A percentile compares a stretch with the other conserved stretches of the same genome.
Conservation (phyloP, 1,140 invertebrate genomes). For the Pemphigus obesinymphae region DNA sequence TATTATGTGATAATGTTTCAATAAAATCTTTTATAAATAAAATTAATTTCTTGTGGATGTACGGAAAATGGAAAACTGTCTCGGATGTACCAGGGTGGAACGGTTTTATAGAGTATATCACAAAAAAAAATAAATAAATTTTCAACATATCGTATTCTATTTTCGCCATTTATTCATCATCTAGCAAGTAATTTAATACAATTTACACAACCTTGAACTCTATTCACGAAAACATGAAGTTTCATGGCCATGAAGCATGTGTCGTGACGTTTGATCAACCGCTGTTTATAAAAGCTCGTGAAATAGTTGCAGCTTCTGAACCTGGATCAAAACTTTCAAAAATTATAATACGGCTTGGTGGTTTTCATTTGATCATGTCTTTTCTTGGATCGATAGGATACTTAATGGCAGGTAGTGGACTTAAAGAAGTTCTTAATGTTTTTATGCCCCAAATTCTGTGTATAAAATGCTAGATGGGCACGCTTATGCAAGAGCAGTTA, state of each 20-base stretch:
- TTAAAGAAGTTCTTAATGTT: neutral
- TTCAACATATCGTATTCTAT: no score
- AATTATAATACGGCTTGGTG: neutral
- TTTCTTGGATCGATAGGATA: neutral
- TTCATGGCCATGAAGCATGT: neutral
- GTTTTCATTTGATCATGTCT: neutral
- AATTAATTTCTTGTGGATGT: neutral
- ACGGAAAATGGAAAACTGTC: no score
- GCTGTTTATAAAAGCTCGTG: neutral
- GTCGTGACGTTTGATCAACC: conserved; percentile 23
- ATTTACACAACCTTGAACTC: neutral
- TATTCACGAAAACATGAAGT: neutral
- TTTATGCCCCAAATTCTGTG: conserved; percentile 1
- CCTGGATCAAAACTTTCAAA: neutral
- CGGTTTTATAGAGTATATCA: no score
- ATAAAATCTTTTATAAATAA: neutral
- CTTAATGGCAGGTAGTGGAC: neutral
- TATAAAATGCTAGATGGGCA: conserved; percentile 11
- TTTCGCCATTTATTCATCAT: neutral
- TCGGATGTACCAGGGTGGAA: no score
- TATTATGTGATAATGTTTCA: neutral
- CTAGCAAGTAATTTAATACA: neutral
- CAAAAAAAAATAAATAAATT: no score
- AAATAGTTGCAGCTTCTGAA: neutral
- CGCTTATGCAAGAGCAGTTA: conserved; percentile 7